Base-by-base conservation (phyloP, 2,113 vertebrate genomes). In the Callocephalon fimbriatum region DNA sequence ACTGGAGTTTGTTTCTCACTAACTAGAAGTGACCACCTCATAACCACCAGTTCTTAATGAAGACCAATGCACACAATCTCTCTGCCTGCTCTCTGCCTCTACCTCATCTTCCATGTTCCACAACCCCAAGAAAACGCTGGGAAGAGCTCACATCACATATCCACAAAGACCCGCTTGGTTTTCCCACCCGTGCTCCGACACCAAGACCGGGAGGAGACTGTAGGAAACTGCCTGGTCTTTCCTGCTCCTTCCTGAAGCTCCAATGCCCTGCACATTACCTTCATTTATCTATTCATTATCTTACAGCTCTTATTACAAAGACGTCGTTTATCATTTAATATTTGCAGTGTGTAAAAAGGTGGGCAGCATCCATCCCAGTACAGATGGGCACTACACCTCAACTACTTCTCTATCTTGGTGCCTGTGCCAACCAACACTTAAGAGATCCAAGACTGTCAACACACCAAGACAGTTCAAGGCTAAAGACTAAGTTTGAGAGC, bases 11-110 rank as follows among this genome's bases (percentile, higher is more conserved):
- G 32, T 35, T 58, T 23, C 56, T n/a, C 54, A n/a, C 32, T 58
- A 23, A 35, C 21, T 23, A 23, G 6, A 20, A n/a, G n/a, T 3
- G 38, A 22, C 35, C 48, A 23, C 31, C 31, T 15, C 42, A 4
- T 4, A 8, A 4, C 31, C 61, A 16, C 5, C 4, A 6, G 6
- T 9, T 31, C 37, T 15, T 59, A 3, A 16, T 0, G 2, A 26
- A n/a, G 48, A 35, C 5, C 23, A 23, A 3, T 0, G 9, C 13
- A 8, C 27, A 1, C 0, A 3, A 48, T 13, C 26, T 56, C 51
- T 26, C 22, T 5, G 18, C 66, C 56, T 37, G 32, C 32, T 4
- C 54, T 31, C 45, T 25, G 59, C 25, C 11, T 40, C 56, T 12
- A 12, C 47, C 35, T 9, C 18, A 12, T 2, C 62, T 38, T 12